phyloP scores from a whole-genome alignment of 2,797 vertebrate species.

The Telmatherina bonti region DNA sequence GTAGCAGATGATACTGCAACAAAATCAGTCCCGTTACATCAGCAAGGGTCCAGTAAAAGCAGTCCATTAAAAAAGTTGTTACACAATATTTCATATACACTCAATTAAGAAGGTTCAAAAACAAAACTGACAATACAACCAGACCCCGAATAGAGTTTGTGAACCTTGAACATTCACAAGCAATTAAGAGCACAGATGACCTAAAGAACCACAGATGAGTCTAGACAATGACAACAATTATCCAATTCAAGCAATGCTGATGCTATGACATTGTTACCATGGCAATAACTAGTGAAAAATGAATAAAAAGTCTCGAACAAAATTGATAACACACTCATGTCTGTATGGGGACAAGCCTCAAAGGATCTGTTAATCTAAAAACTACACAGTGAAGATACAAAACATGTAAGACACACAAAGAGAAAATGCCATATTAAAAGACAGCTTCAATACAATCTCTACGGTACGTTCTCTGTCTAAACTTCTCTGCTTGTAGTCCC shows the following conservation, averaged over 20 bases:
- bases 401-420: constrained; percentile 7
- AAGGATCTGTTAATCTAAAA: constrained; percentile 9
- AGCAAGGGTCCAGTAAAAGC: no score
- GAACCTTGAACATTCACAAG: constrained; percentile 10
- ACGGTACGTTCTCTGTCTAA: constrained; percentile 31
- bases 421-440: constrained; percentile 9
- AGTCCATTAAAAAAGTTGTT: no score
- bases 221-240: constrained; percentile 23
- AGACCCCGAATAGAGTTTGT: constrained; percentile 2
- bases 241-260: constrained; percentile 24
- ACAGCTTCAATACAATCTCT: constrained; percentile 6
- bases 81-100: neutral
- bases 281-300: constrained; percentile 53
- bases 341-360: constrained; percentile 12
- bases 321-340: constrained; percentile 44
- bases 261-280: constrained; percentile 55
- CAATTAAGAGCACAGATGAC: constrained; percentile 43
- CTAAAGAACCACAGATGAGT: constrained; percentile 40
- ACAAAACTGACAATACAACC: no score
- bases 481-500: constrained; percentile 39
- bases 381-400: constrained; percentile 1
- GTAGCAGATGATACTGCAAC: no score
- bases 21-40: no score
- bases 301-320: constrained; percentile 55
- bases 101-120: no score